A percentile compares a stretch with the other conserved stretches of the same genome.
phyloP scores from a whole-genome alignment of 64 coral and sea anemone species.

The Stylophora pistillata region DNA sequence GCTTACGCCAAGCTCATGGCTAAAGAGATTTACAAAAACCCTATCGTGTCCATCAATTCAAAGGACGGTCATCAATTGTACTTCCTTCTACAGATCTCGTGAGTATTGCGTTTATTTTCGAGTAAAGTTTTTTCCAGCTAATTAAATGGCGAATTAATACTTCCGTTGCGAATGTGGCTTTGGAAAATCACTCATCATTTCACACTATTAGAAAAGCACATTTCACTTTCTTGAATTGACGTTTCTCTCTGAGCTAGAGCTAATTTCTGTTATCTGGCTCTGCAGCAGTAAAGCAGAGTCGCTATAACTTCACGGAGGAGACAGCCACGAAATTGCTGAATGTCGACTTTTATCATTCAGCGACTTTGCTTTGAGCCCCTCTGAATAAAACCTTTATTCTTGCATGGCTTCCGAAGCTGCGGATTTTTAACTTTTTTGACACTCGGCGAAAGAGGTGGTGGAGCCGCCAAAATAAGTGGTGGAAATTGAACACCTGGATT shows the following conservation, averaged over 20 bases:
- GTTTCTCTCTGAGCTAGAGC: background rate
- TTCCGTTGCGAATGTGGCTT: background rate
- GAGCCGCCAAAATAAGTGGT: too few species aligned
- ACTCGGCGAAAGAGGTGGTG: too few species aligned
- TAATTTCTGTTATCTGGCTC: background rate
- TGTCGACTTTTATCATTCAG: too few species aligned
- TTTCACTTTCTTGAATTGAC: background rate
- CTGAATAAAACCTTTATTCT: too few species aligned
- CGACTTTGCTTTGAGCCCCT: too few species aligned
- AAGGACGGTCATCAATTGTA: background rate
- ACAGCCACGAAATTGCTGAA: too few species aligned
- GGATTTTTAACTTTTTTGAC: too few species aligned
- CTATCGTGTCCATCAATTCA: slow-evolving; percentile 60
- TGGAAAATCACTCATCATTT: background rate
- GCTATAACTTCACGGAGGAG: too few species aligned
- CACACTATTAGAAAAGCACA: background rate
- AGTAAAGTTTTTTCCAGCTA: background rate
- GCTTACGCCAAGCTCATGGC: slow-evolving; percentile 57
- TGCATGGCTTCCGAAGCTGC: too few species aligned
- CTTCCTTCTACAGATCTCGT: slow-evolving; percentile 52
- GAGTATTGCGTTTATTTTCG: slow-evolving; percentile 8
- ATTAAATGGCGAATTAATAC: background rate
- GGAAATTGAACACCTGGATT: too few species aligned
- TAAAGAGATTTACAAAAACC: background rate
- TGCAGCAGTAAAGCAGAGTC: too few species aligned